A percentile compares a stretch with the other conserved stretches of the same genome.
phyloP scores from a whole-genome alignment of 2,888 invertebrate genomes.

The Drosophila basisetae region DNA sequence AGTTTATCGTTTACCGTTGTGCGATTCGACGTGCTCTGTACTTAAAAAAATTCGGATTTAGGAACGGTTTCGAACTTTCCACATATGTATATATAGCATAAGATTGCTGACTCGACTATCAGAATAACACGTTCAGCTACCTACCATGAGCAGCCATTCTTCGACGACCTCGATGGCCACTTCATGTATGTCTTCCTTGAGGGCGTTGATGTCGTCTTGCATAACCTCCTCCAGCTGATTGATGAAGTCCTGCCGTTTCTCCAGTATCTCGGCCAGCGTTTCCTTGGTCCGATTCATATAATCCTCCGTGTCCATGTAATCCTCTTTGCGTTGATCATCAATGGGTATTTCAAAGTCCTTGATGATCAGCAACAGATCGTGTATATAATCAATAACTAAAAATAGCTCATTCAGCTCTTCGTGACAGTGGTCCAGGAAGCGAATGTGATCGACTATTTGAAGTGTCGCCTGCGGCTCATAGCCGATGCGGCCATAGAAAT shows the following conservation, averaged over 20 bases:
- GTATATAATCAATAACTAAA: conserved; percentile 90
- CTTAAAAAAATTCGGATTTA: neutral
- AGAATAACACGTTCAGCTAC: conserved; percentile 23
- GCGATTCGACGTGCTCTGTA: conserved; percentile 90
- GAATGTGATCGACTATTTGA: conserved; percentile 88
- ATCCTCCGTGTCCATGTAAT: conserved; percentile 85
- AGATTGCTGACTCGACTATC: neutral
- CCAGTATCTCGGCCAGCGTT: conserved; percentile 87
- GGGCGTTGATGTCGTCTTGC: conserved; percentile 91
- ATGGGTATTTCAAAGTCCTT: conserved; percentile 91
- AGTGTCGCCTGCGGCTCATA: conserved; percentile 89
- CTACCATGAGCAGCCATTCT: conserved; percentile 80
- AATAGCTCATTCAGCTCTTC: conserved; percentile 90
- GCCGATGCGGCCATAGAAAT: conserved; percentile 88
- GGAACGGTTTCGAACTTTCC: no score
- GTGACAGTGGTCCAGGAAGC: conserved; percentile 88
- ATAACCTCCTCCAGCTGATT: conserved; percentile 90
- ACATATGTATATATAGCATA: neutral
- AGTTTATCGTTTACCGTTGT: conserved; percentile 89
- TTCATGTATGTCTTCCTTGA: conserved; percentile 90
- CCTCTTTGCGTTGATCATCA: conserved; percentile 89
- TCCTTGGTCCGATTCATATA: conserved; percentile 87
- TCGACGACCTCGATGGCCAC: conserved; percentile 89
- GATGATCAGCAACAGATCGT: conserved; percentile 93
- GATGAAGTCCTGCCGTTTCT: conserved; percentile 89